Evolutionary conservation across 2,888 invertebrate genomes (phyloP).

Genomic region (Apantesis nais): DNA sequence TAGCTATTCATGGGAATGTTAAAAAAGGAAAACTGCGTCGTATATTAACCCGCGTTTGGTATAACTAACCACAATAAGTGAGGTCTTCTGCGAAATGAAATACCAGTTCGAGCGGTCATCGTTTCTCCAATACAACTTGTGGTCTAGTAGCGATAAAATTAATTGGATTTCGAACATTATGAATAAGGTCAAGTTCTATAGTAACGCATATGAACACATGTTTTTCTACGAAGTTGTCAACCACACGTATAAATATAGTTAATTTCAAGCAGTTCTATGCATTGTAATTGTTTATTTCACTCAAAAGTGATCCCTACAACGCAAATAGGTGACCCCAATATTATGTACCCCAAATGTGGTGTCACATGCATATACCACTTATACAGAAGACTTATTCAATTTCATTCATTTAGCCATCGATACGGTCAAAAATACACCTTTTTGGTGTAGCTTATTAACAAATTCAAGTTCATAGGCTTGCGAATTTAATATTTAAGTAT

Average conservation of each 20-base stretch:
- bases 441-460: neutral
- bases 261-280: neutral
- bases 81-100: conserved; percentile 29
- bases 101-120: neutral
- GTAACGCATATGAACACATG: neutral
- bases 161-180: neutral
- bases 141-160: neutral
- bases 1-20: conserved; percentile 5
- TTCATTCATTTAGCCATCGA: neutral
- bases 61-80: conserved; percentile 33
- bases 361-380: neutral
- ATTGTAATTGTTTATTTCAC: neutral
- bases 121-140: neutral
- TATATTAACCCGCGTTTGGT: conserved; percentile 16
- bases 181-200: conserved; percentile 6
- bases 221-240: neutral
- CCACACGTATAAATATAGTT: neutral
- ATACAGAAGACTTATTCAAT: too few species aligned
- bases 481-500: neutral
- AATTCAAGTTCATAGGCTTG: too few species aligned
- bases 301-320: neutral
- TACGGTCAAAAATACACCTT: too few species aligned
- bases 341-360: too few species aligned
- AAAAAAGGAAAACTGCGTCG: conserved; percentile 31
- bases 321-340: neutral